Evolutionary conservation across 2,797 vertebrate genomes (phyloP), one percentile per base, ranked within the genome.

Genomic region (Spondyliosoma cantharus): DNA sequence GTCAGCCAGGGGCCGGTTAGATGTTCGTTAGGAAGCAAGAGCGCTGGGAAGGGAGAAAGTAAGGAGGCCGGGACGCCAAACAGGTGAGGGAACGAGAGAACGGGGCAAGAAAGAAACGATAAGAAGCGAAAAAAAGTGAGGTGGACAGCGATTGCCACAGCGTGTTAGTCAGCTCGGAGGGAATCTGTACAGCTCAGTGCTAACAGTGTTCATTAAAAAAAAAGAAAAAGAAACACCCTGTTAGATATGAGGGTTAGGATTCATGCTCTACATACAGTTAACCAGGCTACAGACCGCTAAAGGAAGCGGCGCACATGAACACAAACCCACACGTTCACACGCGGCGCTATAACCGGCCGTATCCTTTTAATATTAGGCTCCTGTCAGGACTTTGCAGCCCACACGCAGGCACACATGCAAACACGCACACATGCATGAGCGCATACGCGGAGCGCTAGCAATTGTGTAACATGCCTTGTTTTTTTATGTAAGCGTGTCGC

Each of bases 401-500:
- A 90, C 86, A 71, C 81, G 66, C 5, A 77, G 67, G 66, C 60
- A 76, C n/a, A 84, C 86, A 86, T 63, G 76, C 75, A 66, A 45
- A 68, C 49, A 62, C 45, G 17, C 1, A 46, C 29, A 25, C 46
- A 16, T 3, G 22, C 5, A 63, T 78, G 50, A 56, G 46, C 82
- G 65, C 70, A 76, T 71, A 59, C 65, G 66, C 78, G 14, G 62
- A 84, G 62, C 64, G 45, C 76, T 83, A 32, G 48, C 56, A 61
- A 86, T 94, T 93, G 92, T 92, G 90, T 93, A 94, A 94, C 80
- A 57, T 79, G 85, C 73, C 37, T 32, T 80, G 87, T 92, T 94
- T 94, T 92, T 94, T 94, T 90, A 94, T 86, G 88, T 91, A 94
- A 93, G 91, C 72, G 86, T 86, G 88, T 87, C 84, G 64, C 82